Base-by-base conservation (phyloP, 2,113 vertebrate genomes). In the Forbesichthys agassizii region DNA sequence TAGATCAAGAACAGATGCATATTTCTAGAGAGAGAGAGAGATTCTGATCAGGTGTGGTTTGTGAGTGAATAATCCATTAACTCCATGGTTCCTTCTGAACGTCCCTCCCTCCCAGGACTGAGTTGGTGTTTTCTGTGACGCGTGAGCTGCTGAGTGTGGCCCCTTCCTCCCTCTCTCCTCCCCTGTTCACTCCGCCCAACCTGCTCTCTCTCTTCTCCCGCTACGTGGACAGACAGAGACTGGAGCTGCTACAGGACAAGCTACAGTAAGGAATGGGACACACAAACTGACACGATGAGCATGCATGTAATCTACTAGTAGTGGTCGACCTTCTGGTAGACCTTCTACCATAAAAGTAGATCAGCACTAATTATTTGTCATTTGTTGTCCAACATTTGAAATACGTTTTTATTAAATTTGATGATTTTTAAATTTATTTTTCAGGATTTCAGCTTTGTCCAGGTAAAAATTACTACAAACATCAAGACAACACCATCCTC, bases 171-270 rank as follows among this genome's bases (percentile, higher is more conserved):
- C 84, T 98, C 46, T 95, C 95, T 3, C 91, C 95, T 51, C 96
- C 96, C 0, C 71, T 96, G 78, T 94, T 96, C 75, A 94, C 91
- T 9, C 96, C 96, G 16, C 91, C 94, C 27, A 97, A 97, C 90
- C 78, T 98, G 5, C 83, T 94, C n/a, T 93, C 95, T 33, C 94
- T 98, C 68, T 96, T 98, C 81, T 97, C 96, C 5, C 95, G 96
- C 70, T 97, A 97, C 0, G 94, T 98, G 0, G 96, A 98, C 81
- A 93, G 91, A 20, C 96, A 97, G 91, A 95, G 95, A 75, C 91
- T 98, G 77, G 96, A 95, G 88, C 86, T 95, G 85, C 84, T 98
- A 82, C 95, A 98, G 81, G 95, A 95, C 0, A 98, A 98, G 78
- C 84, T 98, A 92, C 95, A 98, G 96, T 98, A n/a, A 3, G 48